Evolutionary conservation across 2,113 vertebrate genomes (phyloP).

Genomic region (Regulus satrapa): DNA sequence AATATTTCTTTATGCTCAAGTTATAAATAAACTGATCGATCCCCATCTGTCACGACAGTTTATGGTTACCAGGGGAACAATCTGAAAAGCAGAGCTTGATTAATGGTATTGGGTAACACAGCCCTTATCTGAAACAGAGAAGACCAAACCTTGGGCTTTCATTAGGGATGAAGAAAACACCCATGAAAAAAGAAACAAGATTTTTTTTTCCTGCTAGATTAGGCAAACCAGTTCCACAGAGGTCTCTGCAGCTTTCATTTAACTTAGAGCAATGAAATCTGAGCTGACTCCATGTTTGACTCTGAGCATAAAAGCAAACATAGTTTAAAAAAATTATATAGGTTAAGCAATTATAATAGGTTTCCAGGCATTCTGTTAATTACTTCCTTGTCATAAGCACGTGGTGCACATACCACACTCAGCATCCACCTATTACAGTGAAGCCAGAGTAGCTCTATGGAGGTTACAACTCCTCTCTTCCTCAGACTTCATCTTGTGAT

Average conservation of each 20-base stretch:
- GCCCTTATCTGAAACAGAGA: neutral
- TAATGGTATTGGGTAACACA: neutral
- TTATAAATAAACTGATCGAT: neutral
- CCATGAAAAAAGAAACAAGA: neutral
- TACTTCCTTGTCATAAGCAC: neutral
- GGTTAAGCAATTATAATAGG: neutral
- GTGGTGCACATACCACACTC: neutral
- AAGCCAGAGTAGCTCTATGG: neutral
- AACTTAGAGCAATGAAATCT: neutral
- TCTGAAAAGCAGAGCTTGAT: neutral
- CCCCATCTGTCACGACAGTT: neutral
- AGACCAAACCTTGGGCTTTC: neutral
- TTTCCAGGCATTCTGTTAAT: slow-evolving; percentile 30
- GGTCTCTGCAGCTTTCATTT: neutral
- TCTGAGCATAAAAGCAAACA: neutral
- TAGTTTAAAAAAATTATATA: neutral
- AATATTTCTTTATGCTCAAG: neutral
- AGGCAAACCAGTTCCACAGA: neutral
- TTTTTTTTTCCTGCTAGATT: neutral
- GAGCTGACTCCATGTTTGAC: neutral
- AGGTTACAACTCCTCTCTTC: neutral
- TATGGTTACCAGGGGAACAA: neutral
- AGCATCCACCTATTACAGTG: neutral
- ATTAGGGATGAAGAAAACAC: neutral
- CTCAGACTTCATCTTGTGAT: neutral